phyloP scores from a whole-genome alignment of 53 echinoderm and acorn worm species.

The Paracentrotus lividus region DNA sequence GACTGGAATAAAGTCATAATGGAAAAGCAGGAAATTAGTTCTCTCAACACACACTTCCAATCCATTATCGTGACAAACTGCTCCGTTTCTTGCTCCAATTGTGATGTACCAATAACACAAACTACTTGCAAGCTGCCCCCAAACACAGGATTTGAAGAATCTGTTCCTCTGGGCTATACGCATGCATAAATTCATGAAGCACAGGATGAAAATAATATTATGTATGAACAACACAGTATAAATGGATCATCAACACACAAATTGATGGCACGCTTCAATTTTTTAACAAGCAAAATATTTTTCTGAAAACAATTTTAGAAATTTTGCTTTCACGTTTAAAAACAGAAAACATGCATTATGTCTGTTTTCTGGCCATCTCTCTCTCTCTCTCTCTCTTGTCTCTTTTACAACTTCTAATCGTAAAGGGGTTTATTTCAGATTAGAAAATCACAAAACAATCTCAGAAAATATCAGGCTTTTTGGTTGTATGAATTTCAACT shows the following conservation, averaged over 20 bases:
- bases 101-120: constrained; percentile 44
- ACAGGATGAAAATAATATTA: background rate
- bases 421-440: background rate
- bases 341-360: background rate
- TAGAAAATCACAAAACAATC: background rate
- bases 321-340: background rate
- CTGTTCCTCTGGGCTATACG: background rate
- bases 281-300: background rate
- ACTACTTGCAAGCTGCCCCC: constrained; percentile 16
- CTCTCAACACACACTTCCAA: constrained; percentile 58
- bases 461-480: background rate
- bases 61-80: constrained; percentile 57
- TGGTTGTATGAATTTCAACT: background rate
- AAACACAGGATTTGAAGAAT: constrained; percentile 17
- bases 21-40: constrained; percentile 54
- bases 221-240: background rate
- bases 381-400: background rate
- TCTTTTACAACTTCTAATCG: background rate
- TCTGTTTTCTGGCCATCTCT: background rate
- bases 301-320: background rate
- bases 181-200: constrained; percentile 48
- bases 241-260: constrained; percentile 36
- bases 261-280: constrained; percentile 49
- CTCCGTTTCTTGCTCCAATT: constrained; percentile 41
- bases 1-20: constrained; percentile 53